phyloP scores from a whole-genome alignment of 2,888 invertebrate genomes.

The Yponomeuta plumbellus region DNA sequence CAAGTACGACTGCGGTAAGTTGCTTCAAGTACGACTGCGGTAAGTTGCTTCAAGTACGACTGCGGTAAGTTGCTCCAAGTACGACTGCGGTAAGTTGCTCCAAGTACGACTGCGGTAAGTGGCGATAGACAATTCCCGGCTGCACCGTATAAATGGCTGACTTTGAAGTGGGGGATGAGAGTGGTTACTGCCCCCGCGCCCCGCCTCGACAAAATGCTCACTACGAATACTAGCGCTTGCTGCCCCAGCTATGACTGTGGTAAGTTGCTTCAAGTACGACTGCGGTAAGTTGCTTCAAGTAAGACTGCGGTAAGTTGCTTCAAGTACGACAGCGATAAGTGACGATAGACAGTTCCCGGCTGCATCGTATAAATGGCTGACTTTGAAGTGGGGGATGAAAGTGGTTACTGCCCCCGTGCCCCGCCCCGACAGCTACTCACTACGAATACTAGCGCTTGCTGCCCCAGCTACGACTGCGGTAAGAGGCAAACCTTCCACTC shows the following conservation, averaged over 20 bases:
- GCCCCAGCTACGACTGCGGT: too few relatives aligned
- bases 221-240: conserved; percentile 68
- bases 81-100: conserved; percentile 84
- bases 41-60: conserved; percentile 66
- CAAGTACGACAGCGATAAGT: too few relatives aligned
- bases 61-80: conserved; percentile 79
- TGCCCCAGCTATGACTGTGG: too few relatives aligned
- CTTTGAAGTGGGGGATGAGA: background rate
- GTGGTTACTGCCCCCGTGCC: conserved; percentile 55
- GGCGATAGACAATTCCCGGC: background rate
- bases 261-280: too few relatives aligned
- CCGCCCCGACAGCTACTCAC: too few relatives aligned
- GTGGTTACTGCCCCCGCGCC: conserved; percentile 64
- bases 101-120: conserved; percentile 78
- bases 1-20: conserved; percentile 79
- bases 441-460: too few relatives aligned
- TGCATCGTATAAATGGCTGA: background rate
- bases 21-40: conserved; percentile 79
- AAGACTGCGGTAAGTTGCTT: too few relatives aligned
- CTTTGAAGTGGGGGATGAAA: background rate
- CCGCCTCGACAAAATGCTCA: conserved; percentile 70
- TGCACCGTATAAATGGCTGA: background rate
- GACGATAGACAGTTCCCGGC: background rate
- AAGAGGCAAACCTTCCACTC: too few relatives aligned
- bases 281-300: too few relatives aligned